These are phyloP conservation scores for Biston stratarius DNA, from an alignment of 2,888 invertebrate species.

Conservation along the genomic window DNA sequence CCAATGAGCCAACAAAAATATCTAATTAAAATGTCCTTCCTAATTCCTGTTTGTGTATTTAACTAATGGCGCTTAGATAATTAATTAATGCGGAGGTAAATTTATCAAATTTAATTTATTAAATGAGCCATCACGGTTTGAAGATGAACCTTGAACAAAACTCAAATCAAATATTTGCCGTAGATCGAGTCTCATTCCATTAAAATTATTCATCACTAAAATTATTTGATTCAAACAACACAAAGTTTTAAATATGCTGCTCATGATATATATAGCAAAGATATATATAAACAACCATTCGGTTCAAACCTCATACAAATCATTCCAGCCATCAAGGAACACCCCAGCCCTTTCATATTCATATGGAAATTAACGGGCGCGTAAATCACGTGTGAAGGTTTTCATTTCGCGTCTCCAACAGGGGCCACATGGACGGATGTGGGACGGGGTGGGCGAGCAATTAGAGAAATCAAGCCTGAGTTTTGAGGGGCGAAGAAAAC, in stretches of 20 bases:
- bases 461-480: no score
- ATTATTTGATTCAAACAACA: background rate
- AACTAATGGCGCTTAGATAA: slow-evolving; percentile 18
- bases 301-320: slow-evolving; percentile 17
- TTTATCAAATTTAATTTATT: slow-evolving; percentile 12
- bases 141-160: slow-evolving; percentile 10
- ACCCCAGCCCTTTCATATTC: slow-evolving; percentile 47
- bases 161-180: slow-evolving; percentile 18
- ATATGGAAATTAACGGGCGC: slow-evolving; percentile 65
- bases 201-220: background rate
- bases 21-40: background rate
- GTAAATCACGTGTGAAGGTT: slow-evolving; percentile 69
- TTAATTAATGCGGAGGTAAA: slow-evolving; percentile 9
- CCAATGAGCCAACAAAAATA: no score
- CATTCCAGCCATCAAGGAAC: slow-evolving; percentile 16
- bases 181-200: background rate
- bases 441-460: slow-evolving; percentile 1
- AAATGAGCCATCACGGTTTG: slow-evolving; percentile 20
- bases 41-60: slow-evolving; percentile 12
- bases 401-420: slow-evolving; percentile 57
- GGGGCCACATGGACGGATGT: slow-evolving; percentile 22
- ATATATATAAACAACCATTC: slow-evolving; percentile 1
- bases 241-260: no score
- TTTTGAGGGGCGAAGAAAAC: background rate
- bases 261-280: no score